Evolutionary conservation across 2,888 invertebrate genomes (phyloP).

Genomic region (Artemia sinica): DNA sequence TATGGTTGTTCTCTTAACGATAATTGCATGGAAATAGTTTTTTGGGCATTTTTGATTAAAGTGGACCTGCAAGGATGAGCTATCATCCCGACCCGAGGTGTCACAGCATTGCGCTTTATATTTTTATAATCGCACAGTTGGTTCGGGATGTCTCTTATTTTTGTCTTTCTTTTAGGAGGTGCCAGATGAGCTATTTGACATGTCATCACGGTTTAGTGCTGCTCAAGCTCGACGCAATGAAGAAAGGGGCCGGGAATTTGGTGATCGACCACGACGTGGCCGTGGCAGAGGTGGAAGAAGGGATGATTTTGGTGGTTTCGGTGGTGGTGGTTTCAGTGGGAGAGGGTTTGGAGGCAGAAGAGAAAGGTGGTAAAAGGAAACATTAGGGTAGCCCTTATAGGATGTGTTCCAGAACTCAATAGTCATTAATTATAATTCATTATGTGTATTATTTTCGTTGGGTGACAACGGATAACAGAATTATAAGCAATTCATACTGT

Average conservation of each 20-base stretch:
- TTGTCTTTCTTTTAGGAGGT: constrained; percentile 40
- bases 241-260: constrained; percentile 37
- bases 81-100: neutral
- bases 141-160: constrained; percentile 20
- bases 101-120: neutral
- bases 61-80: neutral
- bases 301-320: constrained; percentile 17
- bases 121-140: constrained; percentile 17
- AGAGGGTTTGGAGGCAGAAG: constrained; percentile 15
- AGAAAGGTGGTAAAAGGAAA: neutral
- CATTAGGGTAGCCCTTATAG: neutral
- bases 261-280: constrained; percentile 32
- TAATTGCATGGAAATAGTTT: neutral
- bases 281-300: constrained; percentile 24
- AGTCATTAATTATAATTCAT: too few species aligned
- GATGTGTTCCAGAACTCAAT: too few species aligned
- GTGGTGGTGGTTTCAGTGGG: constrained; percentile 15
- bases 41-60: neutral
- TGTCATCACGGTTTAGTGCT: constrained; percentile 54
- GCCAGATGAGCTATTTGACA: constrained; percentile 51
- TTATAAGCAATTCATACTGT: too few species aligned
- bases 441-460: too few species aligned
- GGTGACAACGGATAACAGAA: too few species aligned
- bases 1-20: too few species aligned
- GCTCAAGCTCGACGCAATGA: constrained; percentile 45